Evolutionary conservation across 2,888 invertebrate genomes (phyloP), one percentile per base, ranked within the genome.

Genomic region (Cheilosia urbana): DNA sequence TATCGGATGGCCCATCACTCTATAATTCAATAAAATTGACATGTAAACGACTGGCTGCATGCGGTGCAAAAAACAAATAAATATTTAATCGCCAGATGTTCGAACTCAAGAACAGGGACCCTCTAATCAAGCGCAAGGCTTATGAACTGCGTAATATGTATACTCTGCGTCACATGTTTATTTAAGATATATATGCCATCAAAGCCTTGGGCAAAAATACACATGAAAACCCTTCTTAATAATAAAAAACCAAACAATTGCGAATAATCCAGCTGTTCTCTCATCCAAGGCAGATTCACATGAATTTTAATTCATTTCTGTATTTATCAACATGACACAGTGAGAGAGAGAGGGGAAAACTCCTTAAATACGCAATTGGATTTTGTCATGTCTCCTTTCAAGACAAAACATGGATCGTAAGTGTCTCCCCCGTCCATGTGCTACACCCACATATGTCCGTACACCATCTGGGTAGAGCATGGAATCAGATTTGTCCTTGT

Each of bases 401-500:
- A 53, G 40, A 34, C 24, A 72, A 63, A 66, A 65, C 58, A 71
- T 40, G 63, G n/a, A 45, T 51, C 65, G 60, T 66, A 71, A 76
- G 49, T 66, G 68, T 55, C 9, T 21, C 24, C 45, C 34, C 30
- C 30, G 45, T n/a, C 24, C 73, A 17, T 24, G 55, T 63, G 51
- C 9, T 21, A 47, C 13, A 15, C 15, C 53, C 34, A 27, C 9
- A 15, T 42, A n/a, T 69, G 58, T 71, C 30, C 37, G 21, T 15
- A 57, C 37, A 65, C 27, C 66, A 58, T 51, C 68, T 83, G 51
- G 42, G 27, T 37, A 11, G 58, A 27, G 19, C 47, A 72, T 78
- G 19, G 34, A 72, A 77, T 78, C 82, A 21, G 83, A 83, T 83
- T 73, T 83, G 62, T 69, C 63, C 72, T 78, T 78, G 82, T 78